Conservation (phyloP, 1,140 invertebrate genomes). For the Monochamus saltuarius region DNA sequence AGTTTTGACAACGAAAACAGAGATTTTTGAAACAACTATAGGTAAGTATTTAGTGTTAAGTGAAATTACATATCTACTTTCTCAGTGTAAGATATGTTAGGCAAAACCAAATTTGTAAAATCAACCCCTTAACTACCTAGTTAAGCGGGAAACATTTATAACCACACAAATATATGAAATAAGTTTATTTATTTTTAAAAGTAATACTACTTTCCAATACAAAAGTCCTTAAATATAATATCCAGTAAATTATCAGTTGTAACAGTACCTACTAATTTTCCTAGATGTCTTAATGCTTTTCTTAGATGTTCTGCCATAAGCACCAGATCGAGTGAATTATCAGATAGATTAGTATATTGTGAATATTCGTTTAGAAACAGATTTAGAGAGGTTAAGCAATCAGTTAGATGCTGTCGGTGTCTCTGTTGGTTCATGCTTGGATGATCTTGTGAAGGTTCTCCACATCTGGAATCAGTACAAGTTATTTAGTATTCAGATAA, state of each 20-base stretch:
- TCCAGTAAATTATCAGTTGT: conserved; percentile 78
- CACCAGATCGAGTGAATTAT: conserved; percentile 60
- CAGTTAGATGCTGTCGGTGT: conserved; percentile 62
- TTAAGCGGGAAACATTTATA: too few relatives aligned
- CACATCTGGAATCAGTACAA: conserved; percentile 63
- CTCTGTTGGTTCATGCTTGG: conserved; percentile 66
- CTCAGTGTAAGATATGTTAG: too few relatives aligned
- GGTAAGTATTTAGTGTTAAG: too few relatives aligned
- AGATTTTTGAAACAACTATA: too few relatives aligned
- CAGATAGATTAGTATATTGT: conserved; percentile 30
- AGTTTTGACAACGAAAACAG: too few relatives aligned
- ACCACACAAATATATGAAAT: too few relatives aligned
- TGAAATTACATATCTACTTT: too few relatives aligned
- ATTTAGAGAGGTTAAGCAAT: conserved; percentile 57
- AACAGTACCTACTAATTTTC: conserved; percentile 75
- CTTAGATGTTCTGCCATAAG: conserved; percentile 70
- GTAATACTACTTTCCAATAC: conserved; percentile 78
- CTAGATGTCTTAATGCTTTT: conserved; percentile 65
- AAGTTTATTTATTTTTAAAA: too few relatives aligned
- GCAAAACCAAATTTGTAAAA: too few relatives aligned
- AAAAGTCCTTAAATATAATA: conserved; percentile 81
- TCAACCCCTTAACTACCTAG: too few relatives aligned
- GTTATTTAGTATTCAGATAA: conserved; percentile 17
- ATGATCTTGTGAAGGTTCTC: conserved; percentile 62
- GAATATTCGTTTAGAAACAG: conserved; percentile 54